A percentile compares a stretch with the other conserved stretches of the same genome.
Evolutionary conservation across 2,113 vertebrate genomes (phyloP).

Genomic region (Barnardius zonarius): DNA sequence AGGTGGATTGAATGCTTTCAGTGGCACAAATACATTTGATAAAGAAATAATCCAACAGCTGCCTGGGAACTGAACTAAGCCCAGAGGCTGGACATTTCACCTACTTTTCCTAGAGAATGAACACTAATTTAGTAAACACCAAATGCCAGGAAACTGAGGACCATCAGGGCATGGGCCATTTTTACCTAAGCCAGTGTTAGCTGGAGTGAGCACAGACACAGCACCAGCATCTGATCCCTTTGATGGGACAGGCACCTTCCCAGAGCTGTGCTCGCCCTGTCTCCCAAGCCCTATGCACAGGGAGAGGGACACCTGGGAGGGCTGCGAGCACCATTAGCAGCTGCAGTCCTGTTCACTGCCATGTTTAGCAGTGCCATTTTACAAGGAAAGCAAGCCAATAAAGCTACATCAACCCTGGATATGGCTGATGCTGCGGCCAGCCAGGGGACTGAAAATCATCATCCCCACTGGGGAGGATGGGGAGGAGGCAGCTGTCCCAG

Average conservation of each 20-base stretch:
- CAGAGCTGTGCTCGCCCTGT: rapidly evolving
- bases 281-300: rapidly evolving
- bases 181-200: neutral
- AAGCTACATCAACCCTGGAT: neutral
- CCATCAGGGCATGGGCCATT: neutral
- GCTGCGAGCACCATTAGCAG: neutral
- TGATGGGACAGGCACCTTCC: neutral
- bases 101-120: neutral
- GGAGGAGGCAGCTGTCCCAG: neutral
- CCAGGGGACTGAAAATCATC: neutral
- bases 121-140: neutral
- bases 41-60: neutral
- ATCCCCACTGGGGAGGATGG: rapidly evolving
- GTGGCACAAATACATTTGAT: neutral
- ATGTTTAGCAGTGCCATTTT: rapidly evolving
- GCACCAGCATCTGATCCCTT: neutral
- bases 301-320: neutral
- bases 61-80: neutral
- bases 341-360: neutral
- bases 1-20: rapidly evolving
- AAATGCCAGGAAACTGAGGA: neutral
- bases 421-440: neutral
- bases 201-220: neutral
- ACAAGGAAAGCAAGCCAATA: neutral
- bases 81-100: neutral